Conservation (phyloP, 2,888 invertebrate genomes). For the Rhimphoctona megacephalus region DNA sequence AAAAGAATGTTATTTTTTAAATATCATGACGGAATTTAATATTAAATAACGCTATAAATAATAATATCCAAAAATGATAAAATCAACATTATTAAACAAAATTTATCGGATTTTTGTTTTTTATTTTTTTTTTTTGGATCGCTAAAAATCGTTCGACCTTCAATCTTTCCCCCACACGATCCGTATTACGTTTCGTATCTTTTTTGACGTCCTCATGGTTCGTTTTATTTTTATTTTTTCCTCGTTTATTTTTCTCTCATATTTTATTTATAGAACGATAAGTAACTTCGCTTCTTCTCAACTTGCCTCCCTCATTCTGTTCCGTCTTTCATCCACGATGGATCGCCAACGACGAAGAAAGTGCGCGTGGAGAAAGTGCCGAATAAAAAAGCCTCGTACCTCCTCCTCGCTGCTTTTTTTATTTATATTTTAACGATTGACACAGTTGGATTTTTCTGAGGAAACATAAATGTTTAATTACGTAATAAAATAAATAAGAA, state of each 20-base stretch:
- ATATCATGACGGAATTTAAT: neutral
- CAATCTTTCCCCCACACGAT: neutral
- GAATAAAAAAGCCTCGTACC: neutral
- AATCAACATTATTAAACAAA: neutral
- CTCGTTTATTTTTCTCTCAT: too few relatives aligned
- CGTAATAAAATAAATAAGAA: neutral
- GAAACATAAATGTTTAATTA: neutral
- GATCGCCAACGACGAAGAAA: constrained; percentile 11
- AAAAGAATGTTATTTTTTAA: neutral
- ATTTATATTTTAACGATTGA: neutral
- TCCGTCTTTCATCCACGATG: constrained; percentile 5
- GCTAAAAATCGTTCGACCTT: neutral
- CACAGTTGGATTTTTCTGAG: neutral
- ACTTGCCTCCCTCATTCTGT: neutral
- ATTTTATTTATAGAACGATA: constrained; percentile 34
- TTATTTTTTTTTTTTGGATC: neutral
- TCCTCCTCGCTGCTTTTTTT: neutral
- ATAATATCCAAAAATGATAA: neutral
- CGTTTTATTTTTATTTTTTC: neutral
- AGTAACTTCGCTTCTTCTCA: neutral
- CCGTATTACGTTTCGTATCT: neutral
- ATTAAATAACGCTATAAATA: neutral
- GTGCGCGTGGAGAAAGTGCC: constrained; percentile 16
- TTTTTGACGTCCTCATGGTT: neutral
- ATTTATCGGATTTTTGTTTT: neutral